These are phyloP conservation scores for Chlorodrepanis virens DNA, from an alignment of 2,113 vertebrate genomes.

Conservation along the genomic window DNA sequence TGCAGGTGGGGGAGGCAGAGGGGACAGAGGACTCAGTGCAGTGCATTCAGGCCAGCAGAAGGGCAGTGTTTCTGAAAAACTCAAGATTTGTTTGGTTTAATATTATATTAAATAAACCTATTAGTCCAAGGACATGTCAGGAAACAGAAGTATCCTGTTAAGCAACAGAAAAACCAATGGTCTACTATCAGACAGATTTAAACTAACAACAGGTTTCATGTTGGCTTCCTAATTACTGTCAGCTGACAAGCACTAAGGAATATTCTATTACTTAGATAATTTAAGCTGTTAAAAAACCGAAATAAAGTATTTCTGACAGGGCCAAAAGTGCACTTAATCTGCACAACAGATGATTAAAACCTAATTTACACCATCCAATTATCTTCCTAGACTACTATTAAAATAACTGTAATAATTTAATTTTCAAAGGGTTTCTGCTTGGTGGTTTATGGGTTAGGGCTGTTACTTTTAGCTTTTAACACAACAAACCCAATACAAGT, in stretches of 20 bases:
- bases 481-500: not conserved
- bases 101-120: not conserved
- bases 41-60: not conserved
- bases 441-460: not conserved
- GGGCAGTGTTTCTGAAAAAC: not conserved
- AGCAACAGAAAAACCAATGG: not conserved
- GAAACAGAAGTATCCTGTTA: not conserved
- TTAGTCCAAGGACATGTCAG: not conserved
- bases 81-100: not conserved
- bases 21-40: not conserved
- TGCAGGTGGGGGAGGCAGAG: not conserved
- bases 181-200: not conserved
- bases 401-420: accelerated
- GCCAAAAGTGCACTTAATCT: not conserved
- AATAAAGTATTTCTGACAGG: not conserved
- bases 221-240: not conserved
- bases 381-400: not conserved
- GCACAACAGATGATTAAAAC: accelerated
- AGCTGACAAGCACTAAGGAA: not conserved
- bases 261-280: not conserved
- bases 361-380: not conserved
- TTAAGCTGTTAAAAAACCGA: not conserved
- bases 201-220: not conserved
- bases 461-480: not conserved
- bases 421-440: not conserved